Evolutionary conservation across 2,113 vertebrate genomes (phyloP).

Genomic region (Mormyrus lacerda): DNA sequence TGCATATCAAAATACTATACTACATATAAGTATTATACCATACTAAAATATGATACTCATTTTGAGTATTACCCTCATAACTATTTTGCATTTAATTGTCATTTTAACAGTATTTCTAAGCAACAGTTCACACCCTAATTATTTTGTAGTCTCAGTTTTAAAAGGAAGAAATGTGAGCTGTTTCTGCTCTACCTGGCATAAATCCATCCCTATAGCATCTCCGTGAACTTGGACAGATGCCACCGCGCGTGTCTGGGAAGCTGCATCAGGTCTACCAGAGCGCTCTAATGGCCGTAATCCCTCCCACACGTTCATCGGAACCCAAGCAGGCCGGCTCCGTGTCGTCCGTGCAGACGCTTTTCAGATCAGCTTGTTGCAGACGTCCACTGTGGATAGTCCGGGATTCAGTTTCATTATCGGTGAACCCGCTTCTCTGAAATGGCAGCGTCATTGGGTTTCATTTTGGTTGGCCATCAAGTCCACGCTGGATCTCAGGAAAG

Average conservation of each 20-base stretch:
- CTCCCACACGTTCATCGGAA: constrained; percentile 49
- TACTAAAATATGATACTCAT: neutral
- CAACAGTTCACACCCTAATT: neutral
- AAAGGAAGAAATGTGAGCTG: neutral
- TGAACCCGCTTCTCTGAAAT: constrained; percentile 25
- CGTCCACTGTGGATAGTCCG: constrained; percentile 52
- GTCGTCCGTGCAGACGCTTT: constrained; percentile 59
- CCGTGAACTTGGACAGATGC: neutral
- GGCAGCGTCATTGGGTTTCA: neutral
- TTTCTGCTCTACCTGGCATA: neutral
- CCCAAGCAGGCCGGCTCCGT: constrained; percentile 47
- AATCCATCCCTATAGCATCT: neutral
- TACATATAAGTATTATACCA: neutral
- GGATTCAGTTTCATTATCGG: constrained; percentile 62
- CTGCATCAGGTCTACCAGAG: neutral
- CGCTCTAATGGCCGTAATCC: neutral
- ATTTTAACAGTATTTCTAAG: neutral
- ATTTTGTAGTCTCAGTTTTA: neutral
- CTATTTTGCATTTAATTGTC: neutral
- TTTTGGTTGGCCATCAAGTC: neutral
- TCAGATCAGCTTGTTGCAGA: constrained; percentile 67
- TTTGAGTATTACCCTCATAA: neutral
- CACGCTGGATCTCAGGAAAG: neutral
- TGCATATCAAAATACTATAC: neutral
- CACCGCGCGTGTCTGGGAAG: neutral